phyloP scores from a whole-genome alignment of 2,797 vertebrate genomes.

The Distichodus sexfasciatus region DNA sequence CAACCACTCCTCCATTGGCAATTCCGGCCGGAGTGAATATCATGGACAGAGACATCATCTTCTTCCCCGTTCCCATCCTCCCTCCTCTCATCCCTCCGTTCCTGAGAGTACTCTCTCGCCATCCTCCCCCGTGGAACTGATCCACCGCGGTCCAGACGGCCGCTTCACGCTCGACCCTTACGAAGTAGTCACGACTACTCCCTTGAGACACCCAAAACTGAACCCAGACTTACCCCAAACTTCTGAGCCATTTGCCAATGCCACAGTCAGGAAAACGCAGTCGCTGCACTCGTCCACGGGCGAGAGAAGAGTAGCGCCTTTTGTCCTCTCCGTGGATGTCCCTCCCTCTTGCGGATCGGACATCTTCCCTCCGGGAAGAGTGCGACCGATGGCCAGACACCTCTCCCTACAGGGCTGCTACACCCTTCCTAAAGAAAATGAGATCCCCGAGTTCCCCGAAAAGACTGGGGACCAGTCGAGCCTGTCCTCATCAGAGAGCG shows the following conservation, averaged over 20 bases:
- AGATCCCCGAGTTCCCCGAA: constrained; percentile 20
- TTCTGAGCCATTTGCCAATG: not conserved
- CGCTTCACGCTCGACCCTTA: constrained; percentile 74
- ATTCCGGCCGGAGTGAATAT: constrained; percentile 56
- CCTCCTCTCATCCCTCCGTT: constrained; percentile 46
- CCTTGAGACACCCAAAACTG: constrained; percentile 47
- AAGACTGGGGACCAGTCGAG: constrained; percentile 56
- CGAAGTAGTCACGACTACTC: constrained; percentile 41
- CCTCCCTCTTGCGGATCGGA: constrained; percentile 60
- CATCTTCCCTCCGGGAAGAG: constrained; percentile 53
- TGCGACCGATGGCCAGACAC: constrained; percentile 31
- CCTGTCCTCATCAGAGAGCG: constrained; percentile 59
- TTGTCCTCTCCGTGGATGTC: constrained; percentile 75
- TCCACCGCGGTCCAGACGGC: constrained; percentile 87
- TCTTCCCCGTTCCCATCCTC: constrained; percentile 38
- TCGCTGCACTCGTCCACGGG: constrained; percentile 62
- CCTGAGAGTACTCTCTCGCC: constrained; percentile 62
- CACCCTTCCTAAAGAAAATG: constrained; percentile 39
- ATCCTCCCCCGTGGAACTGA: constrained; percentile 78
- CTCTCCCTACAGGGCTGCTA: constrained; percentile 28
- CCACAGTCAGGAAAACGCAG: constrained; percentile 56
- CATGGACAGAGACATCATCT: constrained; percentile 46
- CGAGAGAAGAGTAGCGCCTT: constrained; percentile 60
- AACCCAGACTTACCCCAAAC: constrained; percentile 35
- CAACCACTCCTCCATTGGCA: constrained; percentile 65